Evolutionary conservation across 2,888 invertebrate species (phyloP), one percentile per base, ranked within the genome.

Genomic region (Nomada fucata): DNA sequence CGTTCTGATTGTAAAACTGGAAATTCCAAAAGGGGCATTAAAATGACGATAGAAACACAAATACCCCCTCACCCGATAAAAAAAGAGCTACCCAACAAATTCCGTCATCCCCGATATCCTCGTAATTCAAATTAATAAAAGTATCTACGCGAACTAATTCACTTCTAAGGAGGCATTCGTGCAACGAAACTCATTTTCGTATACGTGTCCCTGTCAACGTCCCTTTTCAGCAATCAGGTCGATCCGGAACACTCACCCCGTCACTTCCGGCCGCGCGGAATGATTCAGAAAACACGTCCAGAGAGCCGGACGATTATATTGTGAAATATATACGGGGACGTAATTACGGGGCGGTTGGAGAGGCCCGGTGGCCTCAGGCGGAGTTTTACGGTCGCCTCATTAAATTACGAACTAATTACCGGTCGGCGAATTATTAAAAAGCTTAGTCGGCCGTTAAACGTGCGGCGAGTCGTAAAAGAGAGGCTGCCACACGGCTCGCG

Each of bases 351-450:
- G 83, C 88, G 89, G 89, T 85, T 86, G 89, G 83, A 71, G 76
- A 60, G 74, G 65, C 83, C 83, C 81, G 85, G 86, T 91, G 82
- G 79, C 82, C 75, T 68, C 74, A 65, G 69, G 76, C 76, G 77
- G 76, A 81, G 75, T 86, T 92, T 92, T 91, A 91, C 89, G 89
- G 86, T 83, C 84, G 91, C 83, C 91, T 92, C 93, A 91, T 93
- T 93, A 93, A 93, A 93, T 93, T 93, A 93, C 92, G 88, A 90
- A 92, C 92, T 93, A 92, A 93, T 93, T 93, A 93, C 90, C 90
- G 83, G 85, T 60, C 89, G 91, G 89, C 89, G 86, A 92, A 92
- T 92, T 93, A 93, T 93, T 92, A 93, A 93, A 93, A 93, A 92
- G 92, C 91, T 92, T 91, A 91, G 91, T 90, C 90, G 90, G 84